A percentile compares a stretch with the other conserved stretches of the same genome.
Evolutionary conservation across 2,113 vertebrate genomes (phyloP).

Genomic region (Catharus fuscescens): DNA sequence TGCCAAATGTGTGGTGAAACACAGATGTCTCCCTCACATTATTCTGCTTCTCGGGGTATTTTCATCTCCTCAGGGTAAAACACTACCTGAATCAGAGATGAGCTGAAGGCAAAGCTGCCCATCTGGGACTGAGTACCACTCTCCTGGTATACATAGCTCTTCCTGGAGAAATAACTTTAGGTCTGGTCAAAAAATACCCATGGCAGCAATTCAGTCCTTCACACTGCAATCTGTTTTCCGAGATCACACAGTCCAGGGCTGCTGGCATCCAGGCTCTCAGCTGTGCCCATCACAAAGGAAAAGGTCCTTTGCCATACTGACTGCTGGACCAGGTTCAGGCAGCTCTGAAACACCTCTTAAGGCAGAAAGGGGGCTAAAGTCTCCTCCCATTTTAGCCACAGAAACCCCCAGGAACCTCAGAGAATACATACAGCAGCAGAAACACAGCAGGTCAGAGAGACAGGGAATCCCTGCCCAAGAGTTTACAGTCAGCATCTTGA

Average conservation of each 20-base stretch:
- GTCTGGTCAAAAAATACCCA: not conserved
- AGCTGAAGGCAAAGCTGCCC: not conserved
- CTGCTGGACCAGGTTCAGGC: not conserved
- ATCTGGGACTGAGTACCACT: not conserved
- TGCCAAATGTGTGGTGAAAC: slow-evolving; percentile 16
- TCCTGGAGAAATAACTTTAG: not conserved
- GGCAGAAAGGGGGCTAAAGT: not conserved
- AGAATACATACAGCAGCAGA: not conserved
- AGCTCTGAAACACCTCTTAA: not conserved
- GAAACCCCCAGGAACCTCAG: not conserved
- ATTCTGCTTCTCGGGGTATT: not conserved
- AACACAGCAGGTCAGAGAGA: not conserved
- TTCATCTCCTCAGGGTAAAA: not conserved
- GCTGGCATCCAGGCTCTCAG: not conserved
- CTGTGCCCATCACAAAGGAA: not conserved
- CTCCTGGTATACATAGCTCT: not conserved
- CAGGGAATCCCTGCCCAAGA: not conserved
- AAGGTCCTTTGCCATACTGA: not conserved
- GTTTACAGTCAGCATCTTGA: not conserved
- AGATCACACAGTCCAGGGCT: not conserved
- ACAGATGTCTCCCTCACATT: not conserved
- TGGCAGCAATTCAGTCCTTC: not conserved
- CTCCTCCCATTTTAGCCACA: not conserved
- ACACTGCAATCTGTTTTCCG: not conserved
- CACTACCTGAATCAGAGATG: not conserved